Percentiles rank a stretch among this genome's conserved stretches.
phyloP scores from a whole-genome alignment of 2,888 invertebrate species.

The Congeria kusceri region DNA sequence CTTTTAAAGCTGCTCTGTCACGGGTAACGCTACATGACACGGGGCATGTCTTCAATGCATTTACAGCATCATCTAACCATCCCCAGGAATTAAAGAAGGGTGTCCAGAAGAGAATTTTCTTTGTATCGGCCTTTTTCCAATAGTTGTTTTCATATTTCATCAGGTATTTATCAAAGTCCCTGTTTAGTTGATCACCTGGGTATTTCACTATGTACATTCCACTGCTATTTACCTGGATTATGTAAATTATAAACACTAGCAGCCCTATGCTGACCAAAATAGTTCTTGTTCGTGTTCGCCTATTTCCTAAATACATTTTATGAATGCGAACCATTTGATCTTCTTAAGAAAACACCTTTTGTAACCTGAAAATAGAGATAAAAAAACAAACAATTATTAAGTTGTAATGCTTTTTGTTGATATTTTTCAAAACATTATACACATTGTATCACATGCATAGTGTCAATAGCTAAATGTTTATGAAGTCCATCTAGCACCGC shows the following conservation, averaged over 20 bases:
- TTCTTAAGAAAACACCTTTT: too few species aligned
- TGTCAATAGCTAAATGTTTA: too few species aligned
- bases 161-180: constrained; percentile 44
- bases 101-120: constrained; percentile 49
- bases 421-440: too few species aligned
- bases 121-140: constrained; percentile 29
- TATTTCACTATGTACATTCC: constrained; percentile 21
- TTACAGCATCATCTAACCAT: constrained; percentile 40
- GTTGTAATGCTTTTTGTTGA: too few species aligned
- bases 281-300: too few species aligned
- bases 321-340: too few species aligned
- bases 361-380: neutral
- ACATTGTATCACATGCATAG: too few species aligned
- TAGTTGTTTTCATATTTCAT: constrained; percentile 37
- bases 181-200: constrained; percentile 33
- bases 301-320: too few species aligned
- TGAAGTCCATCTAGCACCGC: too few species aligned
- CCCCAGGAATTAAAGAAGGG: constrained; percentile 52
- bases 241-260: constrained; percentile 12
- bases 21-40: constrained; percentile 50
- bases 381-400: too few species aligned
- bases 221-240: constrained; percentile 18
- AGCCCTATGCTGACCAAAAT: too few species aligned
- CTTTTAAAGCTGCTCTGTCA: constrained; percentile 55
- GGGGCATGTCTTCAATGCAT: constrained; percentile 21